Percentiles rank a stretch among this genome's conserved stretches.
Evolutionary conservation across 2,113 vertebrate genomes (phyloP).

Genomic region (Melanostigma gelatinosum): DNA sequence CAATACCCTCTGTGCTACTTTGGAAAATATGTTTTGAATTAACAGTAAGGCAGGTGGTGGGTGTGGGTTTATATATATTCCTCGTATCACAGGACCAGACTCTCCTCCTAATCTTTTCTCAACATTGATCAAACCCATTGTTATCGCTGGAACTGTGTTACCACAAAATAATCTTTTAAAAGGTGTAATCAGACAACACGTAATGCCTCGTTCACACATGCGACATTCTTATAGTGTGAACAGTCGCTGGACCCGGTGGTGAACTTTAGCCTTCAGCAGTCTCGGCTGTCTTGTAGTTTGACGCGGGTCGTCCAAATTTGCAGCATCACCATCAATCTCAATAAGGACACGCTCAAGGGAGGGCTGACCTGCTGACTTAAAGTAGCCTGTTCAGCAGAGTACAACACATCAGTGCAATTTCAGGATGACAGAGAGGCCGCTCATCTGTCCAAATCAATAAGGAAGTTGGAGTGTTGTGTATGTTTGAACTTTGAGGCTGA

Average conservation of each 20-base stretch:
- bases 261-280: neutral
- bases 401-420: constrained; percentile 36
- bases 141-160: neutral
- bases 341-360: constrained; percentile 29
- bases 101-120: neutral
- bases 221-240: neutral
- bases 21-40: constrained; percentile 1
- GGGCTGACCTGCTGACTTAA: constrained; percentile 34
- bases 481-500: neutral
- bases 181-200: no score
- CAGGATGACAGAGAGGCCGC: constrained; percentile 27
- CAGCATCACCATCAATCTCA: constrained; percentile 39
- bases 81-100: neutral
- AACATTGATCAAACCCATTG: neutral
- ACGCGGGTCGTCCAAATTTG: constrained; percentile 28
- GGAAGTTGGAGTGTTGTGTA: neutral
- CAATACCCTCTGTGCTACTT: constrained; percentile 1
- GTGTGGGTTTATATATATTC: neutral
- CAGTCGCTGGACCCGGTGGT: neutral
- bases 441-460: constrained; percentile 43
- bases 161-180: no score
- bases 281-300: neutral
- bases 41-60: constrained; percentile 4
- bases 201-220: no score
- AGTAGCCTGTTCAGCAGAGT: constrained; percentile 35